Evolutionary conservation across 2,113 vertebrate species (phyloP).

Genomic region (Centropus bengalensis): DNA sequence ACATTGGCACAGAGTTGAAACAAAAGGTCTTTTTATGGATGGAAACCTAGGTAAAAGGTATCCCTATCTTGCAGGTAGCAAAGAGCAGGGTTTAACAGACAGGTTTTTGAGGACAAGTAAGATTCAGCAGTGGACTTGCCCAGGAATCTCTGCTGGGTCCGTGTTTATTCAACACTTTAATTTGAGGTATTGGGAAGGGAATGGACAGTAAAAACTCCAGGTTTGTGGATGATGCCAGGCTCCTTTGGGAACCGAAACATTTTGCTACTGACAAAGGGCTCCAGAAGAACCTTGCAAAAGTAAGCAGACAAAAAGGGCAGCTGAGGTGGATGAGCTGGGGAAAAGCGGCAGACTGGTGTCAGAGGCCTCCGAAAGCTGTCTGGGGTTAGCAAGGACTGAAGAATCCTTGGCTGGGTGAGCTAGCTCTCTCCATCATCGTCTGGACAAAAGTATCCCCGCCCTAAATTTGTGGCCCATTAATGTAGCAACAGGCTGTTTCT

Average conservation of each 20-base stretch:
- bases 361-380: not conserved
- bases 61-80: not conserved
- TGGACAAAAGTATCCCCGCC: not conserved
- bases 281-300: not conserved
- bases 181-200: not conserved
- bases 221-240: not conserved
- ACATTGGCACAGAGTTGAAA: not conserved
- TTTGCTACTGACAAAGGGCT: not conserved
- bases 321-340: not conserved
- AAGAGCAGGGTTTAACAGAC: not conserved
- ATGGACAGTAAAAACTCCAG: not conserved
- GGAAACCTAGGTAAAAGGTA: not conserved
- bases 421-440: not conserved
- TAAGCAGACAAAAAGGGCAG: not conserved
- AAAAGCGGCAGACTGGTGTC: not conserved
- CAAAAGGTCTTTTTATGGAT: not conserved
- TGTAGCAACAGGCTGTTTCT: slow-evolving; percentile 38
- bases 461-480: slow-evolving; percentile 46
- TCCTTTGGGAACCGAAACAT: not conserved
- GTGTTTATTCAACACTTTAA: not conserved
- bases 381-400: not conserved
- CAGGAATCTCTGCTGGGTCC: not conserved
- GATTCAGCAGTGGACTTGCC: not conserved
- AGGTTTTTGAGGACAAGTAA: not conserved
- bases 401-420: accelerated